Conservation (phyloP, 2,888 invertebrate species). For the Trissoscelio sp. region DNA sequence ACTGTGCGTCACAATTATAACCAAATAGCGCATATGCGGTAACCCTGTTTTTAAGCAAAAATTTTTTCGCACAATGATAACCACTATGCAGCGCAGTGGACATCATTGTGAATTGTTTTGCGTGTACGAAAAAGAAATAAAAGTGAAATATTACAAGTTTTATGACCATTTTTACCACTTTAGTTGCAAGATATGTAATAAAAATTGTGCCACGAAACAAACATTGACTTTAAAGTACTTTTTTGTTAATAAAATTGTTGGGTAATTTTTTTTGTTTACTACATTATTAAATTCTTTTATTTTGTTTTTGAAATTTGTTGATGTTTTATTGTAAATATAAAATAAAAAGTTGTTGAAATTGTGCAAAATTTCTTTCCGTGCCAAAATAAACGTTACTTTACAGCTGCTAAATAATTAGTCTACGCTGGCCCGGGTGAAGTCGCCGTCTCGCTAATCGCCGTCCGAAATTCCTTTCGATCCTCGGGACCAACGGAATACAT, state of each 20-base stretch:
- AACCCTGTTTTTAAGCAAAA: no score
- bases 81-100: no score
- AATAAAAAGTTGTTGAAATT: no score
- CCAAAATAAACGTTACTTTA: constrained; percentile 52
- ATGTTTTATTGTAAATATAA: no score
- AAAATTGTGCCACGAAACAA: constrained; percentile 24
- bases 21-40: no score
- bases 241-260: background rate
- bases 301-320: no score
- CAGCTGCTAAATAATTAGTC: constrained; percentile 67
- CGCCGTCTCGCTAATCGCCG: constrained; percentile 67
- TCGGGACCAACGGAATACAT: constrained; percentile 62
- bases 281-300: no score
- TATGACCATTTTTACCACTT: constrained; percentile 51
- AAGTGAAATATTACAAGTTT: constrained; percentile 54
- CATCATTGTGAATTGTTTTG: no score
- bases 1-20: no score
- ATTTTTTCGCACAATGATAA: no score
- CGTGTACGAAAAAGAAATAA: constrained; percentile 48
- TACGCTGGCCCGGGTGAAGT: constrained; percentile 61
- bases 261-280: no score
- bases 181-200: constrained; percentile 36
- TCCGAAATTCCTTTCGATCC: constrained; percentile 66
- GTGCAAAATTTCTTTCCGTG: background rate
- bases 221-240: constrained; percentile 1